Conservation (phyloP, 2,113 vertebrate species). For the Motacilla tschutschensis region DNA sequence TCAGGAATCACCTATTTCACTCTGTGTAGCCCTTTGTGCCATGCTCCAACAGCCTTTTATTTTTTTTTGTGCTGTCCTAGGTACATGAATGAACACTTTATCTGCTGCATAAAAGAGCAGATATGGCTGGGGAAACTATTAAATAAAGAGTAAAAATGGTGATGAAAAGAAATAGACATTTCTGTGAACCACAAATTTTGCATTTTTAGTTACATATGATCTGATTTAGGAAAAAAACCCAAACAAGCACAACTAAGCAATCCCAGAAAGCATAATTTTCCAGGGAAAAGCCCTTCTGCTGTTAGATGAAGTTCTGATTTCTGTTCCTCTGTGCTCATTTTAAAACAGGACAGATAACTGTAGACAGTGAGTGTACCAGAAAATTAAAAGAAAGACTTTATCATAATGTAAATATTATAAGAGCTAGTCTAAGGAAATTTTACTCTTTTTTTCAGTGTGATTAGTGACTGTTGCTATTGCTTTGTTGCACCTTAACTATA, state of each 20-base stretch:
- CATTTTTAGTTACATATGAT: not conserved
- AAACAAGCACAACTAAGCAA: not conserved
- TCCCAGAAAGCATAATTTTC: fast-evolving
- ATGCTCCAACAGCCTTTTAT: not conserved
- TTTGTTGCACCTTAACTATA: not conserved
- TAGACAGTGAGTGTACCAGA: not conserved
- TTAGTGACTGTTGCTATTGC: not conserved
- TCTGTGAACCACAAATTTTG: not conserved
- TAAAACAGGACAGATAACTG: not conserved
- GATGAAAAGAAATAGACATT: not conserved
- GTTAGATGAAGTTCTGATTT: not conserved
- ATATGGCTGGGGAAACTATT: not conserved
- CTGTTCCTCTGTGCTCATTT: not conserved
- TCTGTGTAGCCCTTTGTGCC: not conserved
- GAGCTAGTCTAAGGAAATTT: not conserved
- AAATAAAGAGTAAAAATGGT: not conserved
- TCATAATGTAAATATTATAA: not conserved
- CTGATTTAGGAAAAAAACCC: not conserved
- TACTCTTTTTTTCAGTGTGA: not conserved
- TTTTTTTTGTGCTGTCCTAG: not conserved
- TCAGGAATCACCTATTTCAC: not conserved
- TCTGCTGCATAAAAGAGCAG: not conserved
- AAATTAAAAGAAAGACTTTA: not conserved
- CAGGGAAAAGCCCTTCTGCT: not conserved
- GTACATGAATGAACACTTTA: not conserved